Base-by-base conservation (phyloP, 2,797 vertebrate species). In the Coilia nasus region DNA sequence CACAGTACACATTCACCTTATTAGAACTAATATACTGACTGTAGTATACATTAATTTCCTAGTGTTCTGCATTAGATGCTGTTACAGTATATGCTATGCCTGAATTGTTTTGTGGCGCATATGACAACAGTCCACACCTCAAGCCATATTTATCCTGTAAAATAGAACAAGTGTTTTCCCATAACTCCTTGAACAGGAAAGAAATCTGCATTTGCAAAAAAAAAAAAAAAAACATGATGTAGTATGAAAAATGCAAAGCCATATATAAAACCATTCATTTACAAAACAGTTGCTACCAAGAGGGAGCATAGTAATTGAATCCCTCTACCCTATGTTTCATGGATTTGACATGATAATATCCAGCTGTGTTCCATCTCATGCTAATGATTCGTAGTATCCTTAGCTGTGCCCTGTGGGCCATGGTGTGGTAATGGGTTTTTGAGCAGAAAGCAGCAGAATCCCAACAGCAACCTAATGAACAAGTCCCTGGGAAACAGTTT, bases 391-490 rank as follows among this genome's bases (percentile, higher is more conserved):
- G 31, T 17, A 75, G 31, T 28, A 75, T 35, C 67, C 15, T 75
- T 75, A 35, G 15, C 67, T 75, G 67, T 75, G 31, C 67, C 28
- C 28, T 6, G 28, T 75, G 67, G 31, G 15, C 67, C 28, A 41
- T 41, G 15, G 67, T 64, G 60, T 11, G n/a, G n/a, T 64, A 64
- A 31, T 31, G 35, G 67, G 67, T 41, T 35, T 14, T 15, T 21
- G 19, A 78, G 31, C 67, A 75, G 67, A 75, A 78, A 78, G 71
- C 71, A 78, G 71, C 35, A 78, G 17, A 78, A 44, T 44, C 71
- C 31, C 17, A 78, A 35, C 64, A 78, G 15, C 64, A 71, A 31
- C 28, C 4, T 71, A 41, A 78, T 17, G 67, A 35, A 3, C 6
- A 28, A 2, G 25, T 67, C 11, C 64, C 64, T 35, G 12, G 17